Base-by-base conservation (phyloP, 1,140 invertebrate genomes). In the Euwallacea fornicatus region DNA sequence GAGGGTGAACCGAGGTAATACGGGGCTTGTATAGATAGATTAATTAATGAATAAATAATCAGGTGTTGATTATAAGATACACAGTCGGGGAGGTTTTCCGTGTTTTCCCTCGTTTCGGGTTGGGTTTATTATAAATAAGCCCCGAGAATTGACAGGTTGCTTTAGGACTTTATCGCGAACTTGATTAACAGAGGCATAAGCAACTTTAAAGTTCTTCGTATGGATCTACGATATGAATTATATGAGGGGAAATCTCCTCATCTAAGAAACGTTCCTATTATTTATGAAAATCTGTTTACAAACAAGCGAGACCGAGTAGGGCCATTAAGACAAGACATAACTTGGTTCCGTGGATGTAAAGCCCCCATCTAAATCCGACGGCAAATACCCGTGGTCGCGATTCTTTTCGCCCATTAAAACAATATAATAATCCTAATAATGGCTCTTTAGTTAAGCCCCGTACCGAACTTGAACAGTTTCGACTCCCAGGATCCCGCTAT, bases 11-110 rank as follows among this genome's bases (percentile, higher is more conserved):
- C 64, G 60, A 70, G 68, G 68, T 70, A 70, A 70, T 70, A 58
- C 68, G 68, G 60, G 61, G 53, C 46, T 46, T 55, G 43, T 58
- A 70, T 70, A 64, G 68, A 73, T 73, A 73, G 71, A 73, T 73
- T 73, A 73, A 73, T 73, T 73, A 73, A 73, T 73, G 71, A 73
- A 73, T 73, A 73, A 73, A 69, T 68, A 73, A 73, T 73, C 66
- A 64, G 54, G 71, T 58, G 54, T 68, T 73, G 71, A 73, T 73
- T 67, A 73, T 73, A 73, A 73, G 71, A 73, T 73, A 73, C 41
- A 68, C 56, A 50, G 54, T 69, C 21, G 50, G 61, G 66, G 68
- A 16, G 53, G 68, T 69, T 69, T 69, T 69, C 44, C 44, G 54
- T 13, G 13, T 55, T 70, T 70, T 70, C 61, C 60, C 61, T 43